phyloP scores from a whole-genome alignment of 2,113 vertebrate species.

The Cynocephalus volans region DNA sequence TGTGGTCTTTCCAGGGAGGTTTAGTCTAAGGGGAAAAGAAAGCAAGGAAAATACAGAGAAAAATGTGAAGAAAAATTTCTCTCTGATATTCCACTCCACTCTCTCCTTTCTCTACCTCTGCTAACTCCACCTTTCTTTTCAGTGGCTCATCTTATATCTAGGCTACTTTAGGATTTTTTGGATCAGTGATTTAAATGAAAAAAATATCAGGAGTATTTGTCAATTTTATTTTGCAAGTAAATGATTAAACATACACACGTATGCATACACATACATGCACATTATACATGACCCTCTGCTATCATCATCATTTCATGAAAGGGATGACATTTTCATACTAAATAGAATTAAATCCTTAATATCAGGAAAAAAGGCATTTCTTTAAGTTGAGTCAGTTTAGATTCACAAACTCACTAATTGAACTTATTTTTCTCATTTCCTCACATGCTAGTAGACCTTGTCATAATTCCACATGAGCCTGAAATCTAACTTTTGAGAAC shows the following conservation, averaged over 20 bases:
- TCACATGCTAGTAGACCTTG: background rate
- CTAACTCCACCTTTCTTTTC: background rate
- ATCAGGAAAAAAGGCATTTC: background rate
- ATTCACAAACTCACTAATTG: background rate
- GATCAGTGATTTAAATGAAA: background rate
- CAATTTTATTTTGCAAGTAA: background rate
- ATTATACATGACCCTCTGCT: no score
- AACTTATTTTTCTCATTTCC: conserved; percentile 5
- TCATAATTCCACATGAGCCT: background rate
- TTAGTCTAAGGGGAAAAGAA: background rate
- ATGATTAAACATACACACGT: background rate
- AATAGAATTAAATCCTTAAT: background rate
- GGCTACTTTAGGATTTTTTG: background rate
- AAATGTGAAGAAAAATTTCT: background rate
- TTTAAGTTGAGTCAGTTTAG: background rate
- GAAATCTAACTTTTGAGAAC: background rate
- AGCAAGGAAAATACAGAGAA: background rate
- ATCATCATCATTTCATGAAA: background rate
- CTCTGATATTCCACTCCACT: background rate
- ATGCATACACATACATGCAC: background rate
- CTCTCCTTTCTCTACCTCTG: background rate
- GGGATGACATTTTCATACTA: background rate
- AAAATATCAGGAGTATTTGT: background rate
- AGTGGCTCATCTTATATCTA: background rate
- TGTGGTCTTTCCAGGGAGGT: background rate